Conservation (phyloP, 2,888 invertebrate genomes). For the Pseudolycoriella hygida region DNA sequence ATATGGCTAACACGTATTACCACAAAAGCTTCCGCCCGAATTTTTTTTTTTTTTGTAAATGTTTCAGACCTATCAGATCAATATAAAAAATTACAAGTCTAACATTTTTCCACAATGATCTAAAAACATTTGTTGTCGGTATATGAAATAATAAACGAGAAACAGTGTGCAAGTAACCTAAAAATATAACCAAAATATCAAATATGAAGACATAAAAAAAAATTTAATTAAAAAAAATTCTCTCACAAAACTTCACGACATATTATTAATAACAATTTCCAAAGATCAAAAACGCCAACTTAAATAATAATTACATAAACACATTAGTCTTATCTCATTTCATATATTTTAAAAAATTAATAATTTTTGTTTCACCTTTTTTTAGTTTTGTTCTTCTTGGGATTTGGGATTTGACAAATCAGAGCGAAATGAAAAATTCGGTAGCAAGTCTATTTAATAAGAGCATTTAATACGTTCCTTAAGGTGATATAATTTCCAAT, state of each 20-base stretch:
- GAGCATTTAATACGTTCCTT: neutral
- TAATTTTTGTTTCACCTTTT: neutral
- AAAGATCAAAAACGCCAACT: neutral
- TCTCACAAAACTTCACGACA: neutral
- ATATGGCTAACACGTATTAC: too few species aligned
- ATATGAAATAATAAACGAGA: neutral
- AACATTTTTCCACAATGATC: too few species aligned
- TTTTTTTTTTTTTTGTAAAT: too few species aligned
- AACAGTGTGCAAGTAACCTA: neutral
- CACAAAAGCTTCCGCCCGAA: too few species aligned
- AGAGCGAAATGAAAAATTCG: neutral
- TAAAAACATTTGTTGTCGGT: neutral
- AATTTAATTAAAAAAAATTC: neutral
- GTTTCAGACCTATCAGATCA: too few species aligned
- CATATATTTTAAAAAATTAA: neutral
- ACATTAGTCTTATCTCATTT: constrained; percentile 7
- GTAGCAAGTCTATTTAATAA: constrained; percentile 1
- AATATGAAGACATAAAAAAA: neutral
- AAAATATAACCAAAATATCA: neutral
- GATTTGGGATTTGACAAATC: neutral
- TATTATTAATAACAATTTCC: neutral
- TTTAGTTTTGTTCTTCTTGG: neutral
- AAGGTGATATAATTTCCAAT: too few species aligned
- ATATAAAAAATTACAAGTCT: too few species aligned
- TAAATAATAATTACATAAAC: constrained; percentile 5